Percentiles rank a stretch among this genome's conserved stretches.
phyloP scores from a whole-genome alignment of 2,797 vertebrate species.

The Microtus agrestis region DNA sequence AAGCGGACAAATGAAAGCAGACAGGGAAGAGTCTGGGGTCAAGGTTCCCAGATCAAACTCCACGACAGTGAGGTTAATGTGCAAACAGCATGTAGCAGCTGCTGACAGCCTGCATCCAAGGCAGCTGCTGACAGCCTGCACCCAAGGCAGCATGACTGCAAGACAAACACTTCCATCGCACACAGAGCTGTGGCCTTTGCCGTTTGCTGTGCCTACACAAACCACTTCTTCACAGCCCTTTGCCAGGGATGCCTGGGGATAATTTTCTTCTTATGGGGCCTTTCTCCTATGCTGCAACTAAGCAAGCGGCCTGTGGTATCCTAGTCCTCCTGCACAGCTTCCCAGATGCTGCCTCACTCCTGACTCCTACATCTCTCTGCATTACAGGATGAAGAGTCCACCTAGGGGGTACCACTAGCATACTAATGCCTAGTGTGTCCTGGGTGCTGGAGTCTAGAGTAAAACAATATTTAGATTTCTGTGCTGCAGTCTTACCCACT shows the following conservation, averaged over 20 bases:
- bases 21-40: neutral
- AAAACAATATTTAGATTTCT: neutral
- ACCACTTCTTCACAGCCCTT: conserved; percentile 56
- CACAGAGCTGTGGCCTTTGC: conserved; percentile 43
- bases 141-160: conserved; percentile 67
- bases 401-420: neutral
- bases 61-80: conserved; percentile 57
- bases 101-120: conserved; percentile 55
- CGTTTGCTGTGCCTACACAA: conserved; percentile 31
- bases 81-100: conserved; percentile 62
- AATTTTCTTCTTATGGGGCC: neutral
- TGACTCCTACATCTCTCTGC: neutral
- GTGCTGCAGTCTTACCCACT: neutral
- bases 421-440: neutral
- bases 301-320: conserved; percentile 8
- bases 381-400: neutral
- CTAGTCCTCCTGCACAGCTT: neutral
- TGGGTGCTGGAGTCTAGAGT: neutral
- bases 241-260: conserved; percentile 42
- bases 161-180: conserved; percentile 70
- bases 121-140: conserved; percentile 49
- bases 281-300: neutral
- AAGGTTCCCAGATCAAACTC: conserved; percentile 60
- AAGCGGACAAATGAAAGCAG: conserved; percentile 59
- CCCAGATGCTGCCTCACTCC: neutral